Evolutionary conservation across 2,797 vertebrate genomes (phyloP).

Genomic region (Natrix natrix): DNA sequence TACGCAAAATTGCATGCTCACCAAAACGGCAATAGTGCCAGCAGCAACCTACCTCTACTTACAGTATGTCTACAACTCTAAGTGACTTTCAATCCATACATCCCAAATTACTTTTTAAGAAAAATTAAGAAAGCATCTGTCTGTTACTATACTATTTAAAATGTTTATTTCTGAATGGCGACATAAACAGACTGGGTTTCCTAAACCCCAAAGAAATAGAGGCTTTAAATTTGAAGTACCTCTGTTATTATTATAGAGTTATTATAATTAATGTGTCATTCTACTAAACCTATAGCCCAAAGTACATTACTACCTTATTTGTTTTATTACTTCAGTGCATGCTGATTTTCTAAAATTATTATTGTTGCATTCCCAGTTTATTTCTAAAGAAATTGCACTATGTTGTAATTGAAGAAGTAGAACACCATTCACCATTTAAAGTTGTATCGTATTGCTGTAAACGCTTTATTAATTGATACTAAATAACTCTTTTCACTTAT

Average conservation of each 20-base stretch:
- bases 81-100: background rate
- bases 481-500: background rate
- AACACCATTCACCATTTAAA: background rate
- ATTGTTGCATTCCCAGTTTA: slow-evolving; percentile 15
- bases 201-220: background rate
- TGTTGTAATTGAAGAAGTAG: background rate
- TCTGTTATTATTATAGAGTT: slow-evolving; percentile 2
- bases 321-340: slow-evolving; percentile 9
- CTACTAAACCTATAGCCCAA: slow-evolving; percentile 11
- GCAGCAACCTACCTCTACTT: no score
- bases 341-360: slow-evolving; percentile 16
- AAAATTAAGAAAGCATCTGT: background rate
- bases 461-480: background rate
- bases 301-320: slow-evolving; percentile 7
- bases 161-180: background rate
- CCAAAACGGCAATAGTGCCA: no score
- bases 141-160: background rate
- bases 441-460: background rate
- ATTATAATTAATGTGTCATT: background rate
- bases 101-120: background rate
- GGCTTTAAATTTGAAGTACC: background rate
- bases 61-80: background rate
- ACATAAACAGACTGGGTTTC: background rate
- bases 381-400: slow-evolving; percentile 27
- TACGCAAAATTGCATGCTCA: no score